phyloP scores from a whole-genome alignment of 2,888 invertebrate genomes.

The Lordiphosa andalusiaca region DNA sequence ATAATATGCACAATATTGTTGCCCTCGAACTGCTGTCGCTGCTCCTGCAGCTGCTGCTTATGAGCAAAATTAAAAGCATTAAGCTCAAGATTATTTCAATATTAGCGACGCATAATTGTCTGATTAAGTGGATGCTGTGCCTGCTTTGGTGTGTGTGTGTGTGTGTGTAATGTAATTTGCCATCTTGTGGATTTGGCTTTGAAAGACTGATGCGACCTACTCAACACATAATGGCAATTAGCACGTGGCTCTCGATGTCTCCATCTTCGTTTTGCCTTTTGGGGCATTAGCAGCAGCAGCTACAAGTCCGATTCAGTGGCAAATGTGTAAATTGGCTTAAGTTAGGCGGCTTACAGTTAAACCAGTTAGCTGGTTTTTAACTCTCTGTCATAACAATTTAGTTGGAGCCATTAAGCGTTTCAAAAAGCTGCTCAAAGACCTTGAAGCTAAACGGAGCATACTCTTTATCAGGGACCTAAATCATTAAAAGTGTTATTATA shows the following conservation, averaged over 20 bases:
- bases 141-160: constrained; percentile 41
- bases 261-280: background rate
- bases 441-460: too few species aligned
- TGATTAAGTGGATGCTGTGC: constrained; percentile 55
- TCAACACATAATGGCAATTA: constrained; percentile 53
- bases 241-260: constrained; percentile 48
- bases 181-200: constrained; percentile 26
- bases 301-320: constrained; percentile 1
- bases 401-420: too few species aligned
- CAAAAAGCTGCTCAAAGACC: too few species aligned
- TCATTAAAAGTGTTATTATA: too few species aligned
- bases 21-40: constrained; percentile 22
- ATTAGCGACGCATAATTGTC: constrained; percentile 66
- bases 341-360: background rate
- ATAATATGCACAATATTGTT: constrained; percentile 22
- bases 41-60: constrained; percentile 15
- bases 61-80: constrained; percentile 63
- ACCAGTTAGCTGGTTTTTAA: too few species aligned
- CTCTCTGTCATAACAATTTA: too few species aligned
- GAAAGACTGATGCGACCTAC: constrained; percentile 14
- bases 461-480: too few species aligned
- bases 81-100: constrained; percentile 60
- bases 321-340: background rate
- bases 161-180: constrained; percentile 65
- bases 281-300: background rate